Evolutionary conservation across 2,888 invertebrate genomes (phyloP), one percentile per base, ranked within the genome.

Genomic region (Standfussiana lucernea): DNA sequence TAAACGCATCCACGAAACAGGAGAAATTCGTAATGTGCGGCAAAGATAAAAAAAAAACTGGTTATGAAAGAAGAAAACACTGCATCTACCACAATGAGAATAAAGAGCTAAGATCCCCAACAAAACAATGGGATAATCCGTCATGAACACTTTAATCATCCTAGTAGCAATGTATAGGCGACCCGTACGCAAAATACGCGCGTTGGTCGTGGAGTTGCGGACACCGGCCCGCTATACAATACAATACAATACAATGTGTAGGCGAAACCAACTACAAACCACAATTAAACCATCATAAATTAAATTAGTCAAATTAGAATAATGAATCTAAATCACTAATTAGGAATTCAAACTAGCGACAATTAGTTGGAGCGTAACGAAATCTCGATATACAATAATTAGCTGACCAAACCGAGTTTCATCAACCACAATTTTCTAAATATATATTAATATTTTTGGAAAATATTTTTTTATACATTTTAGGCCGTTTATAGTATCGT

Each of bases 241-340:
- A n/a, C n/a, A n/a, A n/a, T n/a, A n/a, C n/a, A n/a, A n/a, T n/a
- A n/a, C n/a, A n/a, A 59, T 59, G 59, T 24, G 18, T 13, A 45
- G 24, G 3, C 65, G 11, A 56, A 37, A 64, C 15, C 45, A 11
- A 56, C 13, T 24, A 47, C 28, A 18, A 42, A 35, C 53, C 53
- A 18, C 40, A 65, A 56, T 79, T 10, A 37, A 56, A 53, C 32
- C 77, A 15, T 56, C 24, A 76, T 68, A 68, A 72, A 84, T 75
- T 47, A 59, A 75, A 68, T 65, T 18, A n/a, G 32, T 37, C 6
- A 40, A 74, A 79, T 67, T 70, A 65, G 32, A 80, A 74, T 80
- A 74, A 85, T 80, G 45, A 85, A 85, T 71, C 61, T 62, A 64
- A 70, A 80, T 75, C 69, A 66, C 65, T 65, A 84, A 79, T 74